Conservation (phyloP, 2,888 invertebrate species). For the Chymomyza amoena region DNA sequence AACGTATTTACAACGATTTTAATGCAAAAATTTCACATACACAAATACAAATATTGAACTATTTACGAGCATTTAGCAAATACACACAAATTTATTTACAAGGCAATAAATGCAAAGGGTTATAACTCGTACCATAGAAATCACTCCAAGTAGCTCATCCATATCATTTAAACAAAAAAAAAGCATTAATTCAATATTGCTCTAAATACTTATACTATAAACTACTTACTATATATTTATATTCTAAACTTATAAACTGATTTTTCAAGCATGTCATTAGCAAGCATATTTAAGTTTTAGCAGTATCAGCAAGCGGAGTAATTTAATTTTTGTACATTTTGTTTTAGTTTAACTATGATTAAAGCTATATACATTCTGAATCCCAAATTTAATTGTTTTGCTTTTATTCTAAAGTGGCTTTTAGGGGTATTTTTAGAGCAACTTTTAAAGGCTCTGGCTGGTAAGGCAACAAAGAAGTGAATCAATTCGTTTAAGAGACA, state of each 20-base stretch:
- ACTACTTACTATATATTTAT: constrained; percentile 19
- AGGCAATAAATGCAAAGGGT: neutral
- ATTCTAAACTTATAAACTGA: constrained; percentile 4
- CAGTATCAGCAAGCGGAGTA: constrained; percentile 11
- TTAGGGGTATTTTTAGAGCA: too few species aligned
- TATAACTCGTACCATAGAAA: neutral
- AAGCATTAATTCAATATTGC: neutral
- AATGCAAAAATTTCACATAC: constrained; percentile 36
- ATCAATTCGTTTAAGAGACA: too few species aligned
- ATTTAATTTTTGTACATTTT: constrained; percentile 62
- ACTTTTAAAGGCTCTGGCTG: too few species aligned
- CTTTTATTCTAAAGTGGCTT: too few species aligned
- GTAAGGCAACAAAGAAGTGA: too few species aligned
- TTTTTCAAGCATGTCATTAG: constrained; percentile 17
- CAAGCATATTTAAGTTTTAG: constrained; percentile 30
- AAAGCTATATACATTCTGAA: constrained; percentile 70
- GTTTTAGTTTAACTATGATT: constrained; percentile 64
- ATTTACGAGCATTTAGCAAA: constrained; percentile 41
- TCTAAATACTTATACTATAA: constrained; percentile 38
- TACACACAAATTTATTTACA: constrained; percentile 8
- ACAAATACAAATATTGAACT: constrained; percentile 11
- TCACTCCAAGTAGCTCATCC: constrained; percentile 40
- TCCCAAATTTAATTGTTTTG: constrained; percentile 40
- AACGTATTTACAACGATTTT: constrained; percentile 72
- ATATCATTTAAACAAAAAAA: neutral